Conservation (phyloP, 2,797 vertebrate genomes). For the Graptemys geographica region DNA sequence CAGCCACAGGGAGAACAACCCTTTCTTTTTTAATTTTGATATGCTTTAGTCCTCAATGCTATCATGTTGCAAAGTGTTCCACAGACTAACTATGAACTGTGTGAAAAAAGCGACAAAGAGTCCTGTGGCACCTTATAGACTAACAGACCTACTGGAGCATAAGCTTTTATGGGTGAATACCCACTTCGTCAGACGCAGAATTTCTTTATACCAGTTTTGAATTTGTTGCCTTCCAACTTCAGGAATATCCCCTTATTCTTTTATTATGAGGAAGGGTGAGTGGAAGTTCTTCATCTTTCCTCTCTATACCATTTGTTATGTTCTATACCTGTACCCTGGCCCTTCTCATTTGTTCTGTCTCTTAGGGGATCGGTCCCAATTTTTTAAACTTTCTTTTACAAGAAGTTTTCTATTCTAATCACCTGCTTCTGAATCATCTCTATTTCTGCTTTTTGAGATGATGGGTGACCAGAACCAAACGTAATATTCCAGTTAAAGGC, state of each 20-base stretch:
- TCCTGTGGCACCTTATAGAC: too few species aligned
- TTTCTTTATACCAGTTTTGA: background rate
- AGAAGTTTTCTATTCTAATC: background rate
- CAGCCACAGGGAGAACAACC: background rate
- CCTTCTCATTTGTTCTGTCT: background rate
- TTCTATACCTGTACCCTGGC: background rate
- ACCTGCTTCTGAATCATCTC: background rate
- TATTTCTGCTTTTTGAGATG: background rate
- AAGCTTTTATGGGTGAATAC: too few species aligned
- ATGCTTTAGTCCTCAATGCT: background rate
- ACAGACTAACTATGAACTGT: background rate
- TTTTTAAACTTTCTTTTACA: background rate
- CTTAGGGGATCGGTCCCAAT: background rate
- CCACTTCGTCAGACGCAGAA: background rate
- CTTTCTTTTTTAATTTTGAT: background rate
- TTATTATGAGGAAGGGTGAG: background rate
- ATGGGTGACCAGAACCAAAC: background rate
- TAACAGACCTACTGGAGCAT: too few species aligned
- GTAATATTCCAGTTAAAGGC: background rate
- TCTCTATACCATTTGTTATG: background rate
- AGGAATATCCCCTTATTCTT: background rate
- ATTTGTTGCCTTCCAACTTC: background rate
- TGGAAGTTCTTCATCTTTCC: background rate
- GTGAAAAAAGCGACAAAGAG: background rate
- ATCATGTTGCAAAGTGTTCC: background rate